Percentiles rank a stretch among this genome's conserved stretches.
These are phyloP conservation scores for Aythya baeri DNA, from an alignment of 2,113 vertebrate species.

Conservation along the genomic window DNA sequence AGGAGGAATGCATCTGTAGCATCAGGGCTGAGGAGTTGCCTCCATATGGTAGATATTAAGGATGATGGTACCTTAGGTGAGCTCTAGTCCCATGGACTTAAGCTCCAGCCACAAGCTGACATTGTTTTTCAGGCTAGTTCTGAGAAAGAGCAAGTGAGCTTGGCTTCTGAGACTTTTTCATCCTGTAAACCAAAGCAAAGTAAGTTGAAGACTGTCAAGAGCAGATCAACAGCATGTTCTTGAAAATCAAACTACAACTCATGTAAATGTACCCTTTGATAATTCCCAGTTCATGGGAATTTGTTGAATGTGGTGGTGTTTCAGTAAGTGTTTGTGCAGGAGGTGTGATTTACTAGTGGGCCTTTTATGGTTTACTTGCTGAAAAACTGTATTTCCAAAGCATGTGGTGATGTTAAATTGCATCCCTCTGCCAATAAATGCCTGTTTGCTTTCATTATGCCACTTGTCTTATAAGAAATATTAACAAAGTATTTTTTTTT, in stretches of 20 bases:
- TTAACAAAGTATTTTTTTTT: background rate
- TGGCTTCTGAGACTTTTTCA: too few relatives aligned
- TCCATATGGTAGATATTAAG: too few relatives aligned
- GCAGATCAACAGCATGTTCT: background rate
- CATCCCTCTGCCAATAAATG: rapidly evolving
- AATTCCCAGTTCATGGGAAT: background rate
- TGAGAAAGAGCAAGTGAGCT: background rate
- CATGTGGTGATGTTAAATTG: background rate
- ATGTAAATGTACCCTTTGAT: background rate
- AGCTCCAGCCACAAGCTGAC: too few relatives aligned
- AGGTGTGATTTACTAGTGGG: background rate
- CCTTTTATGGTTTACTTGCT: background rate
- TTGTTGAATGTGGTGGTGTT: background rate
- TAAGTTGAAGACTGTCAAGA: background rate
- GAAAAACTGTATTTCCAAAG: background rate
- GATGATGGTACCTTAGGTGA: background rate
- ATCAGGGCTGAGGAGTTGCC: background rate
- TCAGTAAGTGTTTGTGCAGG: background rate
- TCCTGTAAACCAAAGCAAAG: background rate
- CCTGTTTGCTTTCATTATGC: background rate
- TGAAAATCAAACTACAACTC: background rate
- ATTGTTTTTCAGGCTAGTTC: background rate
- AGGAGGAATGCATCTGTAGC: background rate
- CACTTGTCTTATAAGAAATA: background rate
- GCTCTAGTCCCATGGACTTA: background rate